Base-by-base conservation (phyloP, 2,797 vertebrate species). In the Thalassophryne amazonica region DNA sequence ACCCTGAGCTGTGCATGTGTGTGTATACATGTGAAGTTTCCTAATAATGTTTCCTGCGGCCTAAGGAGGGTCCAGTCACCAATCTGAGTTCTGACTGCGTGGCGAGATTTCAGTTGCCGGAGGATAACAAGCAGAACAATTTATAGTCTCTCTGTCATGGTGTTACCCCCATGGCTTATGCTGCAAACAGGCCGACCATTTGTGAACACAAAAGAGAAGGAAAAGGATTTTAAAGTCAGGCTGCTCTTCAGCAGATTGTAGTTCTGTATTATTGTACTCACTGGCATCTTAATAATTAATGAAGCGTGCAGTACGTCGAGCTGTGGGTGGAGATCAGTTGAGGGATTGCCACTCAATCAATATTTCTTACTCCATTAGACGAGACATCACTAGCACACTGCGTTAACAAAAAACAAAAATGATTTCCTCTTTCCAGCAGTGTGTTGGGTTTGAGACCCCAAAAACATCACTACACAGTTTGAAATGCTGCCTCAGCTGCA, bases 61-160 rank as follows among this genome's bases (percentile, higher is more conserved):
- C 82, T 67, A 69, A 68, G 78, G 82, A 81, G 73, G 77, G 81
- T 66, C 57, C 66, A 63, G 77, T 71, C 78, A 69, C 69, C 71
- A 73, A 57, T 74, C 65, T 66, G 61, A 76, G 68, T 71, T 64
- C 64, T 43, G 64, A 57, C 68, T 72, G 75, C 34, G 24, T 80
- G 87, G 74, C 76, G 83, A 82, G 69, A 60, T 76, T 85, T 81
- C 81, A 74, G 65, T 70, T 52, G 82, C 80, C 54, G 36, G 52
- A 75, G 80, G 84, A 84, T 84, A 86, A 86, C 83, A 82, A 86
- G 86, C 76, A 63, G 62, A 73, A 78, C 76, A 76, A 84, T 81
- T 86, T 84, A 76, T 73, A 69, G 69, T 65, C 68, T 79, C 70
- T 64, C 79, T 71, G 77, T 70, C 76, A 82, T 57, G 67, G 74